Evolutionary conservation across 2,797 vertebrate species (phyloP).

Genomic region (Gephyroberyx darwinii): DNA sequence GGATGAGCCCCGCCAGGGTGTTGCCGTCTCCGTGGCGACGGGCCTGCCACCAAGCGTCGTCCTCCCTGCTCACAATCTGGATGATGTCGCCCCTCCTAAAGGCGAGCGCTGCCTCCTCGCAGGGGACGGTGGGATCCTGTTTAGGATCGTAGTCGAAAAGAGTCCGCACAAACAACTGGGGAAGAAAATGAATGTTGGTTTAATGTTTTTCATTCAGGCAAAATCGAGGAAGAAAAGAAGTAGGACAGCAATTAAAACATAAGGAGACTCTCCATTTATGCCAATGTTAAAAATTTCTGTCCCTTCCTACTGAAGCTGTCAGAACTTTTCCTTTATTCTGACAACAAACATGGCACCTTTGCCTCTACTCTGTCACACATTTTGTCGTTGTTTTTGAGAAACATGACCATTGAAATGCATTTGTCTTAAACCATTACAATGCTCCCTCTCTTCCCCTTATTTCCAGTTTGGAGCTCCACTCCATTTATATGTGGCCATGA

Average conservation of each 20-base stretch:
- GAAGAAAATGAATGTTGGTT: conserved; percentile 39
- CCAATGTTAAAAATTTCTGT: neutral
- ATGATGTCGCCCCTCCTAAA: conserved; percentile 91
- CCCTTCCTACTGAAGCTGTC: conserved; percentile 19
- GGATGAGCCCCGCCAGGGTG: conserved; percentile 88
- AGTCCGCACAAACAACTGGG: conserved; percentile 89
- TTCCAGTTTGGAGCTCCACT: conserved; percentile 53
- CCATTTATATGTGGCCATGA: conserved; percentile 17
- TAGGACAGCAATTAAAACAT: neutral
- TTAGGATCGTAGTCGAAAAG: conserved; percentile 91
- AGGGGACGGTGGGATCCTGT: conserved; percentile 90
- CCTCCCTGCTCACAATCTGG: conserved; percentile 91
- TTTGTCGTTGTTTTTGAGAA: conserved; percentile 62
- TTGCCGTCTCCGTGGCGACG: conserved; percentile 81
- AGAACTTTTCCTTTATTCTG: conserved; percentile 25
- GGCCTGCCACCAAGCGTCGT: conserved; percentile 96
- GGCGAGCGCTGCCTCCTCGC: conserved; percentile 89
- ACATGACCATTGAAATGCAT: conserved; percentile 62
- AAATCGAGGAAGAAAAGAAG: conserved; percentile 25
- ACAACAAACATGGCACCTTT: conserved; percentile 29
- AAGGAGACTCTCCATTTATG: neutral
- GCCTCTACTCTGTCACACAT: conserved; percentile 38
- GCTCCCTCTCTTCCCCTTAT: conserved; percentile 39
- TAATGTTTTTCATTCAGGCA: conserved; percentile 7
- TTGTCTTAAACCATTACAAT: conserved; percentile 64